These are phyloP conservation scores for Rosalia funebris DNA, from an alignment of 2,888 invertebrate species.

Conservation along the genomic window DNA sequence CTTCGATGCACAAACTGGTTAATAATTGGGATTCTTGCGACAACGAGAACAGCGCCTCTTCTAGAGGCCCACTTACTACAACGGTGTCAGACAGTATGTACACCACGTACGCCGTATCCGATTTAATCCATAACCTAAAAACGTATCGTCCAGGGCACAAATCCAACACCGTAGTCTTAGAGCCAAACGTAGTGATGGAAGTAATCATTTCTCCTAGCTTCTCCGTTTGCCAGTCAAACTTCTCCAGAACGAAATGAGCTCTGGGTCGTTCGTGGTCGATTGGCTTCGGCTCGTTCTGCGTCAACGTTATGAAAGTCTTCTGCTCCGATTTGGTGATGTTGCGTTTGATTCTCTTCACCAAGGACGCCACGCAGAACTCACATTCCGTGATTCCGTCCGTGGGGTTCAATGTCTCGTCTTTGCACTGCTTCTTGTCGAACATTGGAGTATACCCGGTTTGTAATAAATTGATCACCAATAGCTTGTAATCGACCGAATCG, in stretches of 20 bases:
- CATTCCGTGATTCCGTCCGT: conserved; percentile 1
- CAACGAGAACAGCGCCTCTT: conserved; percentile 52
- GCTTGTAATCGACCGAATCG: conserved; percentile 54
- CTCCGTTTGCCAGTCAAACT: conserved; percentile 54
- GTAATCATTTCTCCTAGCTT: conserved; percentile 42
- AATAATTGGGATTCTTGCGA: conserved; percentile 51
- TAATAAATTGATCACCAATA: conserved; percentile 52
- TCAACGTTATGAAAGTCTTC: neutral
- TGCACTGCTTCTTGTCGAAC: conserved; percentile 12
- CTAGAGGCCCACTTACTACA: conserved; percentile 50
- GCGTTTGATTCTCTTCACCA: conserved; percentile 11
- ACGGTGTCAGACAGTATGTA: conserved; percentile 51
- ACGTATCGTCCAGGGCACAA: conserved; percentile 47
- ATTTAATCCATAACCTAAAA: conserved; percentile 53
- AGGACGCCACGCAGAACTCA: conserved; percentile 8
- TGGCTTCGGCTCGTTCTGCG: neutral
- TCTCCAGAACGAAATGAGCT: conserved; percentile 51
- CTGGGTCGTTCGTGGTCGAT: conserved; percentile 31
- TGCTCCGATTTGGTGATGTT: neutral
- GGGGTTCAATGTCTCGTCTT: neutral
- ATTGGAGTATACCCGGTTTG: conserved; percentile 47
- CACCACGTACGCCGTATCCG: conserved; percentile 50
- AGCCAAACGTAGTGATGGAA: conserved; percentile 52
- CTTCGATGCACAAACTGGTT: conserved; percentile 47
- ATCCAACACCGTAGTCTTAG: conserved; percentile 48